A percentile compares a stretch with the other conserved stretches of the same genome.
These are phyloP conservation scores for Anoncus sp. DNA, from an alignment of 2,888 invertebrate species.

Conservation along the genomic window DNA sequence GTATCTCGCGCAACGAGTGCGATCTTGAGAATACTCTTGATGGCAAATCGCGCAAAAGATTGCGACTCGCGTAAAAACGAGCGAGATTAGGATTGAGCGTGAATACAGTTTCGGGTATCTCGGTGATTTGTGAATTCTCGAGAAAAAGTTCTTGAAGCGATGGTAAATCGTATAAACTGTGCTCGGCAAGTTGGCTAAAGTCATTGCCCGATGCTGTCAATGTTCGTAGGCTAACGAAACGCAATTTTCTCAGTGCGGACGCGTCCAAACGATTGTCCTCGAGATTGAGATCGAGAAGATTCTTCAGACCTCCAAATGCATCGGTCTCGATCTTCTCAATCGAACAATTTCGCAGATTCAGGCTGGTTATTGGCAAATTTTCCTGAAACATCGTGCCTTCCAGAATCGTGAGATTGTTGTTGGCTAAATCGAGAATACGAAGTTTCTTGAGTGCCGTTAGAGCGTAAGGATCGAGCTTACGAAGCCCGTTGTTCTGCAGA, in stretches of 20 bases:
- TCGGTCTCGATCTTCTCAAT: constrained; percentile 89
- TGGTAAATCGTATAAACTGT: constrained; percentile 90
- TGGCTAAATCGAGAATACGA: constrained; percentile 91
- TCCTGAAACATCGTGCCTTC: constrained; percentile 91
- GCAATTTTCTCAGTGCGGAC: constrained; percentile 88
- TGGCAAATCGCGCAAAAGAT: constrained; percentile 88
- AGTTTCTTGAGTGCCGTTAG: constrained; percentile 91
- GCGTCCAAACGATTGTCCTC: constrained; percentile 89
- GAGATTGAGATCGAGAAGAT: constrained; percentile 91
- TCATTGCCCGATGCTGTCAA: constrained; percentile 91
- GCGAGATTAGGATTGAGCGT: constrained; percentile 90
- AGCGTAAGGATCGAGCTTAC: constrained; percentile 88
- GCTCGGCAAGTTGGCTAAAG: constrained; percentile 89
- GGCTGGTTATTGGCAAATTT: constrained; percentile 89
- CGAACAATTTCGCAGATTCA: constrained; percentile 91
- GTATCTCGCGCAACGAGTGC: constrained; percentile 90
- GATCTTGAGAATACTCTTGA: constrained; percentile 90
- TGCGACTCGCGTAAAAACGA: constrained; percentile 89
- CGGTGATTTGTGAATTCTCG: constrained; percentile 88
- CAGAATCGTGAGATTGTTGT: constrained; percentile 90
- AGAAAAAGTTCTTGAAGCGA: constrained; percentile 90
- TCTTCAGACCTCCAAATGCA: constrained; percentile 89
- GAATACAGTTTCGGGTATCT: constrained; percentile 89
- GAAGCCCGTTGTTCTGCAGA: constrained; percentile 90
- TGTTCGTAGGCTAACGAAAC: constrained; percentile 90